These are phyloP conservation scores for Gavialis gangeticus DNA, from an alignment of 2,113 vertebrate species.

Conservation along the genomic window DNA sequence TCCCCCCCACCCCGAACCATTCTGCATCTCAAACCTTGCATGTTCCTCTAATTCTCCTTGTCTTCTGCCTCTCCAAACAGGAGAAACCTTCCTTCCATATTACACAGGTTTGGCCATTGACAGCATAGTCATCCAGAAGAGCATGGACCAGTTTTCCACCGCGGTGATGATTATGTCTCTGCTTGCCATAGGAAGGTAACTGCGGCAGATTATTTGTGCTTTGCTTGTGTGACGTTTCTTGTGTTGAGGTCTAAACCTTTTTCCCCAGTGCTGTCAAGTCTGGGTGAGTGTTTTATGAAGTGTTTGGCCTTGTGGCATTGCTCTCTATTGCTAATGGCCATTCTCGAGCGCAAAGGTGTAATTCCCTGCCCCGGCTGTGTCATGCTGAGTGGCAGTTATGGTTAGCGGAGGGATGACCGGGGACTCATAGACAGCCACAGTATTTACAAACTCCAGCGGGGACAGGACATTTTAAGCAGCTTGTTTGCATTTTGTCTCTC, in stretches of 20 bases:
- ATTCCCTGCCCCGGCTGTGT: accelerated
- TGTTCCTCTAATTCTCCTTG: neutral
- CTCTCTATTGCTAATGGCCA: neutral
- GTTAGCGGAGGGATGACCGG: too few species aligned
- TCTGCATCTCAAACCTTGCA: neutral
- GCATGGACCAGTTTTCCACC: slow-evolving; percentile 88
- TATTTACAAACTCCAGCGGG: neutral
- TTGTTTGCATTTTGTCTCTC: neutral
- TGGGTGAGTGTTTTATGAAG: neutral
- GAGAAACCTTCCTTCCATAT: slow-evolving; percentile 92
- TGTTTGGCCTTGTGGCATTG: neutral
- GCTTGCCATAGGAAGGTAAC: slow-evolving; percentile 90
- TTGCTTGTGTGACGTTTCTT: neutral
- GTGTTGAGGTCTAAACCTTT: neutral
- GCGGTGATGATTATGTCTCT: slow-evolving; percentile 81
- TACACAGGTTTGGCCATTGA: slow-evolving; percentile 93
- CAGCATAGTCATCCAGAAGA: slow-evolving; percentile 90
- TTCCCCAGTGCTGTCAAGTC: neutral
- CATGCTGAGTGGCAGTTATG: neutral
- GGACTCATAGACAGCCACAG: neutral
- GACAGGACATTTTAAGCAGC: neutral
- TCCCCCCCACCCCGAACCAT: neutral
- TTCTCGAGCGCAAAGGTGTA: neutral
- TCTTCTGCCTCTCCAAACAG: slow-evolving; percentile 71
- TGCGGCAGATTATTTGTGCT: neutral